A percentile compares a stretch with the other conserved stretches of the same genome.
phyloP scores from a whole-genome alignment of 2,113 vertebrate genomes.

The Epinephelus fuscoguttatus region DNA sequence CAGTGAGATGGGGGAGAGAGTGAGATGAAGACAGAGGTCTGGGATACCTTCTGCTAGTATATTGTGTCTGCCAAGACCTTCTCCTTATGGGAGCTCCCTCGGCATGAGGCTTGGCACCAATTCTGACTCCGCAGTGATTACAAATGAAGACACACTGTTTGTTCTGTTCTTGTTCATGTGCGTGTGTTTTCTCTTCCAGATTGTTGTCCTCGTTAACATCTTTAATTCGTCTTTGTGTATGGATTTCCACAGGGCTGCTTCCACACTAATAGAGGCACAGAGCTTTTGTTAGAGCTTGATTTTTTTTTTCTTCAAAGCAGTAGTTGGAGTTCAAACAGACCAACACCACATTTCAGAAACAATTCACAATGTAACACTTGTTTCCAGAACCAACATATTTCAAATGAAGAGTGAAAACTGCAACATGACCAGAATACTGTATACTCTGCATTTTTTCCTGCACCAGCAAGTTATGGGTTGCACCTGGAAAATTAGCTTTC shows the following conservation, averaged over 20 bases:
- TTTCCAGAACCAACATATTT: background rate
- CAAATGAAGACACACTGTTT: conserved; percentile 74
- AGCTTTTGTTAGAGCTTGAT: background rate
- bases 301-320: background rate
- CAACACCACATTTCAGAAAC: background rate
- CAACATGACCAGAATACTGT: too few species aligned
- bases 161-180: conserved; percentile 50
- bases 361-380: background rate
- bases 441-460: too few species aligned
- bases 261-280: background rate
- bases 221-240: conserved; percentile 23
- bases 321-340: background rate
- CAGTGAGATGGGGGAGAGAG: background rate
- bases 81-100: conserved; percentile 65
- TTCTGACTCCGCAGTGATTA: conserved; percentile 61
- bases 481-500: too few species aligned
- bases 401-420: background rate
- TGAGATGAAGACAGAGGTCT: conserved; percentile 56
- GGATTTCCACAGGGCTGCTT: conserved; percentile 1
- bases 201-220: conserved; percentile 38
- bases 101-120: conserved; percentile 64
- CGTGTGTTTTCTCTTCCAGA: conserved; percentile 24
- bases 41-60: conserved; percentile 73
- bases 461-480: too few species aligned
- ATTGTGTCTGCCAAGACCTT: conserved; percentile 72